A percentile compares a stretch with the other conserved stretches of the same genome.
Conservation (phyloP, 2,888 invertebrate species). For the Leistus spinibarbis region DNA sequence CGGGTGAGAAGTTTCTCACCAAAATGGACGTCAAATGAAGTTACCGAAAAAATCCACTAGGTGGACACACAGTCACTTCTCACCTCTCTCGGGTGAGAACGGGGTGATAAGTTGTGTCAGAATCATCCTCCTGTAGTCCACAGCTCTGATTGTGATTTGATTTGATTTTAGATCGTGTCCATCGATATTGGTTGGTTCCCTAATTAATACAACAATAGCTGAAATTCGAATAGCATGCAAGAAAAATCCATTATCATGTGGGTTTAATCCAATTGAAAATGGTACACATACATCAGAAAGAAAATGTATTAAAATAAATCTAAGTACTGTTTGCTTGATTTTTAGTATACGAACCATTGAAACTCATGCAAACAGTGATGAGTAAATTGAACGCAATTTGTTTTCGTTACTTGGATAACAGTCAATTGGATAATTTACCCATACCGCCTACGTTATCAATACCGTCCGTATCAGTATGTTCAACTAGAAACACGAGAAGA, state of each 20-base stretch:
- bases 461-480: constrained; percentile 67
- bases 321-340: constrained; percentile 45
- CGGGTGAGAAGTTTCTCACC: too few relatives aligned
- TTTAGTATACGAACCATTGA: constrained; percentile 74
- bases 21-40: too few relatives aligned
- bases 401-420: constrained; percentile 70
- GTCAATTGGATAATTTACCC: constrained; percentile 68
- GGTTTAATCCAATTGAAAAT: constrained; percentile 66
- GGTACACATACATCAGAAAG: too few relatives aligned
- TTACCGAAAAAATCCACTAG: too few relatives aligned
- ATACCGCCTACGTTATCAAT: constrained; percentile 61
- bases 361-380: constrained; percentile 76
- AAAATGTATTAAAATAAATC: not conserved
- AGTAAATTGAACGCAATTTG: constrained; percentile 75
- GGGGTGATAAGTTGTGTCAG: too few relatives aligned
- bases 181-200: constrained; percentile 67
- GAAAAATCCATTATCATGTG: constrained; percentile 68
- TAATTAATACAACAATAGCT: constrained; percentile 70
- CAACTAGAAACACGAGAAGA: constrained; percentile 81
- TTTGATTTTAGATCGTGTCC: constrained; percentile 71
- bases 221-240: constrained; percentile 69
- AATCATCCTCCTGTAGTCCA: too few relatives aligned
- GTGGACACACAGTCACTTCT: too few relatives aligned
- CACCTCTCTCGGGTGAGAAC: too few relatives aligned
- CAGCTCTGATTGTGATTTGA: too few relatives aligned